Percentiles rank a stretch among this genome's conserved stretches.
phyloP scores from a whole-genome alignment of 2,113 vertebrate species.

The Gopherus flavomarginatus region DNA sequence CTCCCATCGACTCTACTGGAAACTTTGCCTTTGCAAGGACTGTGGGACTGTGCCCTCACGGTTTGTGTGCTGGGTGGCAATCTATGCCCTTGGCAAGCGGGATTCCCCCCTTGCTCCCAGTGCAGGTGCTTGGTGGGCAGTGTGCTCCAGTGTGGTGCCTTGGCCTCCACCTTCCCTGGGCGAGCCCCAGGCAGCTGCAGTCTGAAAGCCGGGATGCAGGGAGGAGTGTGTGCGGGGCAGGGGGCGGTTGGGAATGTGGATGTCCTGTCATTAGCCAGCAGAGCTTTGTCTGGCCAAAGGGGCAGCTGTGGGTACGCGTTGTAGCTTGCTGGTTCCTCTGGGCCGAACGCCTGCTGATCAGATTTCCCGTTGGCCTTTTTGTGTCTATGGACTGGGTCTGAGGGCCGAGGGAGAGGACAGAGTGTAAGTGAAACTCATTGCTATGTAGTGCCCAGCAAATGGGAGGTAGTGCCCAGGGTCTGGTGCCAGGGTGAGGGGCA shows the following conservation, averaged over 20 bases:
- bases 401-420: not conserved
- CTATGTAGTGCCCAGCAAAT: too few relatives aligned
- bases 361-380: not conserved
- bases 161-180: too few relatives aligned
- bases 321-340: not conserved
- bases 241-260: not conserved
- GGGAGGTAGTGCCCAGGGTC: not conserved
- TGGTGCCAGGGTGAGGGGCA: not conserved
- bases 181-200: not conserved
- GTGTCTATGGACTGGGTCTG: not conserved
- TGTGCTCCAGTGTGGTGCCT: not conserved
- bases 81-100: not conserved
- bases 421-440: not conserved
- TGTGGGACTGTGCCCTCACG: not conserved
- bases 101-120: not conserved
- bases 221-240: too few relatives aligned
- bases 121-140: not conserved
- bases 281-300: not conserved
- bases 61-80: not conserved
- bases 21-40: not conserved
- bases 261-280: not conserved
- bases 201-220: not conserved
- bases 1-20: not conserved
- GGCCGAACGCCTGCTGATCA: not conserved
- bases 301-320: too few relatives aligned